phyloP scores from a whole-genome alignment of 2,888 invertebrate species.

The Cephus nigrinus region DNA sequence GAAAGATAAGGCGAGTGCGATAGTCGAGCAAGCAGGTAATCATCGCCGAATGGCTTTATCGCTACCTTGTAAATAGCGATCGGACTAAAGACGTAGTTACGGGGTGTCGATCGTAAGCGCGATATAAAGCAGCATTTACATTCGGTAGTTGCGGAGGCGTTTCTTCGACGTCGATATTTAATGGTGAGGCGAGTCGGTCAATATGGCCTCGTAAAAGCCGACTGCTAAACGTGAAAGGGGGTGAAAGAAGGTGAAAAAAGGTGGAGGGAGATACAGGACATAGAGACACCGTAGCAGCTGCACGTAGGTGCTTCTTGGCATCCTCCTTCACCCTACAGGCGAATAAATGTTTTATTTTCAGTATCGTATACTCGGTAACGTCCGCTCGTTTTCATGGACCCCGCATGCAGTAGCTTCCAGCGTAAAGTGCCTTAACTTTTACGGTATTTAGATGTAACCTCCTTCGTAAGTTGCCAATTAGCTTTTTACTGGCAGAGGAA shows the following conservation, averaged over 20 bases:
- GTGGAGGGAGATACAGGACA: background rate
- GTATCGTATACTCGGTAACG: background rate
- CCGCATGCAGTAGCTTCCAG: background rate
- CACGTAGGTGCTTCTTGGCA: background rate
- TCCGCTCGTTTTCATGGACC: background rate
- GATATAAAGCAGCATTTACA: background rate
- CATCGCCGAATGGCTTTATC: constrained; percentile 27
- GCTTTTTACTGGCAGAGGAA: constrained; percentile 23
- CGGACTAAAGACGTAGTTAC: constrained; percentile 40
- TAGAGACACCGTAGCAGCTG: background rate
- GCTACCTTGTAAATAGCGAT: constrained; percentile 45
- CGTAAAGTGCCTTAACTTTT: constrained; percentile 7
- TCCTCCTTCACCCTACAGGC: background rate
- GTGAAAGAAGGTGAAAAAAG: background rate
- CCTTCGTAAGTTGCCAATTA: constrained; percentile 40
- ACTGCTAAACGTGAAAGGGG: background rate
- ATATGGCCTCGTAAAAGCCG: background rate
- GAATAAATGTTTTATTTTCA: background rate
- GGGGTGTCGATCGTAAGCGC: background rate
- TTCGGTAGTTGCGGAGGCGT: background rate
- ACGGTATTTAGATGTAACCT: constrained; percentile 28
- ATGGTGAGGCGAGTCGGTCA: background rate
- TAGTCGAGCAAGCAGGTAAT: constrained; percentile 35
- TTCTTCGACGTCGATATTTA: background rate
- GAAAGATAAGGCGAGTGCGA: background rate